Base-by-base conservation (phyloP, 2,888 invertebrate genomes). In the Doris montereyensis region DNA sequence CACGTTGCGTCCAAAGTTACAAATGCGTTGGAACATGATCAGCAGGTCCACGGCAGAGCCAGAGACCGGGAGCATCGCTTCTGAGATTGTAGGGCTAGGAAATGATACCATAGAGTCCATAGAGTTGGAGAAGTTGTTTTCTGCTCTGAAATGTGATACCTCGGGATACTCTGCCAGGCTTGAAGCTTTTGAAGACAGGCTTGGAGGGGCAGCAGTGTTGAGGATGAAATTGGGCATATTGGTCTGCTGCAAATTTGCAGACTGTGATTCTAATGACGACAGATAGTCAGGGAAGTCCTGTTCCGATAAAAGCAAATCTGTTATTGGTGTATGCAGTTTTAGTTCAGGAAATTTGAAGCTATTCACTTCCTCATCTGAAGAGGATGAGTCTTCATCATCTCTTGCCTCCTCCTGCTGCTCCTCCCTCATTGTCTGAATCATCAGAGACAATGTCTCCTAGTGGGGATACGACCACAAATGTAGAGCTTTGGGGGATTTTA, bases 11-110 rank as follows among this genome's bases (percentile, higher is more conserved):
- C 35, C 57, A 41, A 88, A 84, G 52, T 83, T 82, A 58, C 87
- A 82, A 26, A 86, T 75, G 32, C 89, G 82, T 81, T 88, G 89
- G 21, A 88, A 77, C 26, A 87, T 84, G 5, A 87, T 83, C 4
- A 86, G 58, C 4, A 88, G 76, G 81, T 89, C 88, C 21, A 89
- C 70, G 24, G 85, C 73, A 5, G 88, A 87, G 4, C 87, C 83
- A 0, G 89, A 88, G 5, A 88, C 73, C 0, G 87, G 86, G 21
- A 88, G 71, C 30, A 82, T 71, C 21, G 84, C 83, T 3, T 77
- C 68, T 2, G 24, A 21, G 2, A 62, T 24, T 1, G 62, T 8
- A 0, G 78, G 79, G 3, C 32, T 41, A 32, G 84, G 81, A 35
- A 84, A 76, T 0, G 80, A 79, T 8, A 81, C 57, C 26, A 65